Base-by-base conservation (phyloP, 2,113 vertebrate species). In the Chaenogobius annularis region DNA sequence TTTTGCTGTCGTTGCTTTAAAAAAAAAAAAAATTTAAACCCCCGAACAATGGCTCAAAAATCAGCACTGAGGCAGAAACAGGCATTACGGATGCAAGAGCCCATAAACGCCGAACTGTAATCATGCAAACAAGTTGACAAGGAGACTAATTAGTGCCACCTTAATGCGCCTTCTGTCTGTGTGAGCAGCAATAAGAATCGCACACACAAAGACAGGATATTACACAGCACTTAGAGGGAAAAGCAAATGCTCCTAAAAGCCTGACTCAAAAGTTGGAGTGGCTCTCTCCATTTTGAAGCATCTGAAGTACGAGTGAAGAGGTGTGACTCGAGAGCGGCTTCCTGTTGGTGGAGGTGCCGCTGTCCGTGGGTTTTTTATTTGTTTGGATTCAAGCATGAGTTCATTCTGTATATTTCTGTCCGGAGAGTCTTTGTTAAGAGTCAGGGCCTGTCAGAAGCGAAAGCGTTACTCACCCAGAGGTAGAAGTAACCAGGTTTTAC, bases 141-240 rank as follows among this genome's bases (percentile, higher is more conserved):
- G 6, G 17, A 70, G 69, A 71, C 7, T 10, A 55, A 78, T 78
- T 58, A 82, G 15, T 72, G 69, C 12, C 43, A 66, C 31, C 31
- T 61, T 69, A 74, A 75, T 70, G 75, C 61, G 66, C 35, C 52
- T 31, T 66, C 11, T 22, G 40, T 67, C n/a, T 26, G 67, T 10
- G 2, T 11, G 59, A 67, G 64, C 48, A 73, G 37, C 47, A 40
- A 54, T 0, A n/a, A 69, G 17, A 19, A 64, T n/a, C 40, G 74
- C 63, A 44, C 63, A 55, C 20, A 73, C 43, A 62, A 77, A 23
- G 47, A 47, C 69, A 66, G 50, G 47, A 58, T 58, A 76, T 74
- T 67, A 82, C 58, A 68, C 52, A 83, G 77, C 78, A 81, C 75
- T 90, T 86, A 74, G 75, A 75, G 72, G 6, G 0, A 66, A 61